Evolutionary conservation across 2,113 vertebrate genomes (phyloP).

Genomic region (Talpa occidentalis): DNA sequence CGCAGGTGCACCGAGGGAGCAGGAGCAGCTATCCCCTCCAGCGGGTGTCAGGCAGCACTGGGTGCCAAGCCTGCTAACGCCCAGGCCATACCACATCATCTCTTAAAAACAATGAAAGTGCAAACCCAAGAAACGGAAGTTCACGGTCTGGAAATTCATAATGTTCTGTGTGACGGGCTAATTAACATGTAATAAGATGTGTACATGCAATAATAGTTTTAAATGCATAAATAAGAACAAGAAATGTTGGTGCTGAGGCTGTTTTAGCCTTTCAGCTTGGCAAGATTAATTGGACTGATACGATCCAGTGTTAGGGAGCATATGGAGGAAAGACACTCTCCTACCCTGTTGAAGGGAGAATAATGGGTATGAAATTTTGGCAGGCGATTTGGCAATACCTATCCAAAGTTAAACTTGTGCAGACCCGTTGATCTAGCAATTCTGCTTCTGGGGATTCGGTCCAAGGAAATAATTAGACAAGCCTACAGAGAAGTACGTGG

Average conservation of each 20-base stretch:
- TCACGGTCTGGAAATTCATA: background rate
- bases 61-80: background rate
- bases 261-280: background rate
- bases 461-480: constrained; percentile 29
- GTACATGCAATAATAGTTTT: background rate
- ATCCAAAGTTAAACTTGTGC: constrained; percentile 43
- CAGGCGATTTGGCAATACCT: constrained; percentile 58
- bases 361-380: constrained; percentile 39
- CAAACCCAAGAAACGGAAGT: background rate
- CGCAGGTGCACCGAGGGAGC: background rate
- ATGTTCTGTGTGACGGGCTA: background rate
- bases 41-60: background rate
- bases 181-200: background rate
- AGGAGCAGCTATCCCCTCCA: background rate
- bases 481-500: background rate
- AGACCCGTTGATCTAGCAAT: constrained; percentile 32
- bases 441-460: constrained; percentile 55
- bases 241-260: background rate
- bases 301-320: background rate
- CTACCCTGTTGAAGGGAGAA: background rate
- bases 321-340: constrained; percentile 41
- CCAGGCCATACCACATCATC: background rate
- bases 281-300: constrained; percentile 33
- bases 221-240: background rate
- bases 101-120: constrained; percentile 1